Evolutionary conservation across 2,888 invertebrate species (phyloP).

Genomic region (Girardia tigrina): DNA sequence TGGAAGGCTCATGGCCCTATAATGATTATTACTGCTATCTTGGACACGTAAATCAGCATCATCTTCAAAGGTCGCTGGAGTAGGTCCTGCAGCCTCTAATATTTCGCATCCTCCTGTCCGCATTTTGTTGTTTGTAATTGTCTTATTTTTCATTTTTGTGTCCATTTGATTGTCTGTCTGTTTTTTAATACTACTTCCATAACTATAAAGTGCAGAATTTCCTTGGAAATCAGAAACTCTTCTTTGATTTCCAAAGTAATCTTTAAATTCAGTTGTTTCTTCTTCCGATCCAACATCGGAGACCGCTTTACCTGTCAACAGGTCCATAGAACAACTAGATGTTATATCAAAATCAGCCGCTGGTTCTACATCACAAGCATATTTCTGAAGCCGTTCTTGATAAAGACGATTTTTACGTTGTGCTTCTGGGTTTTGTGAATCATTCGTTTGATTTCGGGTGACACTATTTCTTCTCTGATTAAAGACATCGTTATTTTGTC

Average conservation of each 20-base stretch:
- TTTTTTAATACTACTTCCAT: background rate
- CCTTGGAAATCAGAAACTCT: constrained; percentile 9
- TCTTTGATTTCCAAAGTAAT: background rate
- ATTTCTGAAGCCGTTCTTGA: constrained; percentile 21
- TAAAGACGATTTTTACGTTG: background rate
- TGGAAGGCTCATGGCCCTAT: background rate
- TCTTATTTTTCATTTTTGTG: background rate
- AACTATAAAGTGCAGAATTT: background rate
- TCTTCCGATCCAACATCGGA: constrained; percentile 24
- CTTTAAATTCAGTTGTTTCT: background rate
- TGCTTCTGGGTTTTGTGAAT: background rate
- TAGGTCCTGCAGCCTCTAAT: constrained; percentile 9
- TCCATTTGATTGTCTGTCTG: background rate
- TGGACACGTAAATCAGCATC: background rate
- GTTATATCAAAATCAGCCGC: constrained; percentile 27
- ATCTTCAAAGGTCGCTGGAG: constrained; percentile 11
- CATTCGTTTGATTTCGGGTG: background rate
- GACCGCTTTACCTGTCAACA: constrained; percentile 24
- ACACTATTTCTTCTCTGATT: background rate
- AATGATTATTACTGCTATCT: background rate
- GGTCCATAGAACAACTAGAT: constrained; percentile 31
- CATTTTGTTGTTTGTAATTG: background rate
- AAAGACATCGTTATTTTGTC: background rate
- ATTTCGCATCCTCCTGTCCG: background rate
- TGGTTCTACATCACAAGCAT: constrained; percentile 24